phyloP scores from a whole-genome alignment of 2,113 vertebrate genomes.

The Pollimyrus isidori region DNA sequence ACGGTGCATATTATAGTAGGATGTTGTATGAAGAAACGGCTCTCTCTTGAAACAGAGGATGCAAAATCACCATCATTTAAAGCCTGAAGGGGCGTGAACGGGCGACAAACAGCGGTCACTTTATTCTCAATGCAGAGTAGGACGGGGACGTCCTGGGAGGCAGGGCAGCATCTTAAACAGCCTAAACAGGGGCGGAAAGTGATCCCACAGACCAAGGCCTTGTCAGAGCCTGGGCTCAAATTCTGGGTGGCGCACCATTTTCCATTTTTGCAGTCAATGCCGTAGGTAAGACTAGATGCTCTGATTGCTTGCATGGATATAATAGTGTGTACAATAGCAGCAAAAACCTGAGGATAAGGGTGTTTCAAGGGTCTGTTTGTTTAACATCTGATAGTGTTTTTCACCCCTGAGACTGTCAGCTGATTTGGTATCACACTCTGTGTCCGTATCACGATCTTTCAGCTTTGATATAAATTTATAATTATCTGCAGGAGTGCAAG shows the following conservation, averaged over 20 bases:
- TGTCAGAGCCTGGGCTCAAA: background rate
- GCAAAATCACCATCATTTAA: background rate
- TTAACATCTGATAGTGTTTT: constrained; percentile 1
- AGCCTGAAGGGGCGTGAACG: background rate
- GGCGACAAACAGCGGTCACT: background rate
- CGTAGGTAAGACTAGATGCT: background rate
- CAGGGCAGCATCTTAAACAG: constrained; percentile 5
- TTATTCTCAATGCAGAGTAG: background rate
- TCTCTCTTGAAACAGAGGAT: constrained; percentile 4
- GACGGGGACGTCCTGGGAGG: background rate
- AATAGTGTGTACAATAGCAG: background rate
- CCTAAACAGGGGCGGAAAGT: background rate
- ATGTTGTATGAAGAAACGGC: background rate
- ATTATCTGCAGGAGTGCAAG: background rate
- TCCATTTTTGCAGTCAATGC: background rate
- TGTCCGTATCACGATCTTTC: background rate
- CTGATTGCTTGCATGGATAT: background rate
- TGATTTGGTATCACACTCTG: background rate
- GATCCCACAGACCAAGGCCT: background rate
- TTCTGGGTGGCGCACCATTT: background rate
- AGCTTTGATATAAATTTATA: background rate
- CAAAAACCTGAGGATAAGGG: background rate
- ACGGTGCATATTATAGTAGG: background rate
- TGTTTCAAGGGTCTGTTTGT: background rate
- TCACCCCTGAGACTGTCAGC: background rate